A percentile compares a stretch with the other conserved stretches of the same genome.
These are phyloP conservation scores for Micropoecilia bifurca DNA, from an alignment of 2,797 vertebrate genomes.

Conservation along the genomic window DNA sequence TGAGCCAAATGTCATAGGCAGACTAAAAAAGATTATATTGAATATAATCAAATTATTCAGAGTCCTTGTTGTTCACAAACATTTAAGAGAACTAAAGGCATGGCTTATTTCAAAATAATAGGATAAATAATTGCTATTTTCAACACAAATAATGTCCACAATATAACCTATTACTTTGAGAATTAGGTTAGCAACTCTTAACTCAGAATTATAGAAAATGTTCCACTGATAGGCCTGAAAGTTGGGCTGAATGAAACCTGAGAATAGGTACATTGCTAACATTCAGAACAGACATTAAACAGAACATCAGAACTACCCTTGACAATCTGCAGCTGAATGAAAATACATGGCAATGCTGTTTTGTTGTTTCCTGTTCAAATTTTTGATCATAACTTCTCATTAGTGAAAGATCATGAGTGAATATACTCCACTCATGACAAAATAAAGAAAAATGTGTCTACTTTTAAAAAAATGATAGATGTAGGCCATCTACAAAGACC, in stretches of 20 bases:
- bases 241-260: neutral
- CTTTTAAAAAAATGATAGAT: neutral
- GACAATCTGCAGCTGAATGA: neutral
- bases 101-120: neutral
- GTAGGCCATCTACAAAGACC: neutral
- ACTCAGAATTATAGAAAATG: constrained; percentile 1
- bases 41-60: neutral
- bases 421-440: neutral
- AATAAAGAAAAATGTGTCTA: neutral
- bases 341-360: neutral
- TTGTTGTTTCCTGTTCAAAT: neutral
- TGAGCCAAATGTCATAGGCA: neutral
- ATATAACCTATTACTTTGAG: neutral
- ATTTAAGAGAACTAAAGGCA: neutral
- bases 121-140: neutral
- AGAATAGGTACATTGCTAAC: neutral
- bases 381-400: neutral
- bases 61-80: neutral
- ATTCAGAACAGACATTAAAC: neutral
- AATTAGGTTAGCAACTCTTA: neutral
- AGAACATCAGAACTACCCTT: neutral
- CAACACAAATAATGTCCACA: neutral
- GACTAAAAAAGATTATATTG: neutral
- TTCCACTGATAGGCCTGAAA: neutral
- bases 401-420: neutral